Evolutionary conservation across 64 coral and sea anemone species (phyloP).

Genomic region (Platygyra sinensis): DNA sequence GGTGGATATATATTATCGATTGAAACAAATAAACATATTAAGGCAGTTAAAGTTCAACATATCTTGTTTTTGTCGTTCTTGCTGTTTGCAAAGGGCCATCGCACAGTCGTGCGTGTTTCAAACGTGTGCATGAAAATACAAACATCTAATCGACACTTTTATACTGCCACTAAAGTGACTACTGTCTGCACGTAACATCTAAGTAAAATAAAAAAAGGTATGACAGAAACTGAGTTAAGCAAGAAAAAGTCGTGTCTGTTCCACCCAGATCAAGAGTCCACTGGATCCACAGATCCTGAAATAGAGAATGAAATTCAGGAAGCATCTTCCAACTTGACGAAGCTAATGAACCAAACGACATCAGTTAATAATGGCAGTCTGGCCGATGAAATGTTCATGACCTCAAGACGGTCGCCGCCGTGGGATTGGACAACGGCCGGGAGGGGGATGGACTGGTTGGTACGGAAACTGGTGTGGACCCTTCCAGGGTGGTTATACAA

Average conservation of each 20-base stretch:
- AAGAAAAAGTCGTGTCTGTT: neutral
- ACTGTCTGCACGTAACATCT: neutral
- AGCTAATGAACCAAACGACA: neutral
- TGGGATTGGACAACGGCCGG: neutral
- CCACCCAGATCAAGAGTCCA: neutral
- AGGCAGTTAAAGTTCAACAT: neutral
- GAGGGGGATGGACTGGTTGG: slow-evolving; percentile 39
- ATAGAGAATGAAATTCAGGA: neutral
- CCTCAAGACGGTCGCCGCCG: slow-evolving; percentile 26
- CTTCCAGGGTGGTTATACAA: slow-evolving; percentile 34
- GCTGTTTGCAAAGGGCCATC: neutral
- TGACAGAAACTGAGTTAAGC: no score
- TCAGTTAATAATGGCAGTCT: neutral
- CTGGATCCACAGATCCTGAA: neutral
- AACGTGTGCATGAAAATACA: neutral
- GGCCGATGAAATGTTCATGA: neutral
- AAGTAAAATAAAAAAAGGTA: neutral
- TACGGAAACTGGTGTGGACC: slow-evolving; percentile 60
- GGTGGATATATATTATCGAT: neutral
- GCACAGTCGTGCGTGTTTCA: neutral
- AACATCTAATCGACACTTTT: neutral
- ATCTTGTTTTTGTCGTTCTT: neutral
- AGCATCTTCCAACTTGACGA: neutral
- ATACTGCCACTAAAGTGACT: neutral
- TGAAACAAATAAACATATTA: neutral